These are phyloP conservation scores for Grammomys dolichurus DNA, from an alignment of 2,113 vertebrate species.

Conservation along the genomic window DNA sequence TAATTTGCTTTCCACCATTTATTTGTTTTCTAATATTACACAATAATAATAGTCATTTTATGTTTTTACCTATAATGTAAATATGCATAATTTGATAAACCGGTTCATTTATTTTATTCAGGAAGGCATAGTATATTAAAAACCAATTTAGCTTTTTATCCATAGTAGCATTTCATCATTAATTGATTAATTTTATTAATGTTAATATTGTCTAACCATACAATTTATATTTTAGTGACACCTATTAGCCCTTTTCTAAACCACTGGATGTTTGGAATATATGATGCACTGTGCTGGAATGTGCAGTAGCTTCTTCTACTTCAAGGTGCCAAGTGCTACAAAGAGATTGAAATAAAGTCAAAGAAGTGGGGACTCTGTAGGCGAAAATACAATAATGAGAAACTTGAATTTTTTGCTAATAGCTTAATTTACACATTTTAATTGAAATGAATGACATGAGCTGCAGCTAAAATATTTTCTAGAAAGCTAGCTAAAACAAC, in stretches of 20 bases:
- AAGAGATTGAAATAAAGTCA: background rate
- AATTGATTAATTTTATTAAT: background rate
- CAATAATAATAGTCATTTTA: background rate
- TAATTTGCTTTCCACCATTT: background rate
- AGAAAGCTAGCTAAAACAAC: background rate
- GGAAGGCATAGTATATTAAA: background rate
- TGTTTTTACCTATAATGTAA: background rate
- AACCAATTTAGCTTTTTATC: background rate
- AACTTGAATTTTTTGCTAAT: background rate
- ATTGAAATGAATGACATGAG: background rate
- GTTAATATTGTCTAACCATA: background rate
- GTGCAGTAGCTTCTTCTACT: background rate
- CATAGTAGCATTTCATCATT: background rate
- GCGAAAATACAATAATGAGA: background rate
- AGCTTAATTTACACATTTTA: background rate
- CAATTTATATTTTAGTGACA: background rate
- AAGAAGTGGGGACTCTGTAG: background rate
- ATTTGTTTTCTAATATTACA: background rate
- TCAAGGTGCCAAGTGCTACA: background rate
- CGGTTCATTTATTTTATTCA: conserved; percentile 17
- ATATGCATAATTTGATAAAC: background rate
- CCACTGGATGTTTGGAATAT: background rate
- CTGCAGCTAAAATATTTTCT: background rate
- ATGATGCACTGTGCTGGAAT: background rate
- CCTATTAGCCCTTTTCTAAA: background rate